These are phyloP conservation scores for Vireo altiloquus DNA, from an alignment of 2,113 vertebrate genomes.

Conservation along the genomic window DNA sequence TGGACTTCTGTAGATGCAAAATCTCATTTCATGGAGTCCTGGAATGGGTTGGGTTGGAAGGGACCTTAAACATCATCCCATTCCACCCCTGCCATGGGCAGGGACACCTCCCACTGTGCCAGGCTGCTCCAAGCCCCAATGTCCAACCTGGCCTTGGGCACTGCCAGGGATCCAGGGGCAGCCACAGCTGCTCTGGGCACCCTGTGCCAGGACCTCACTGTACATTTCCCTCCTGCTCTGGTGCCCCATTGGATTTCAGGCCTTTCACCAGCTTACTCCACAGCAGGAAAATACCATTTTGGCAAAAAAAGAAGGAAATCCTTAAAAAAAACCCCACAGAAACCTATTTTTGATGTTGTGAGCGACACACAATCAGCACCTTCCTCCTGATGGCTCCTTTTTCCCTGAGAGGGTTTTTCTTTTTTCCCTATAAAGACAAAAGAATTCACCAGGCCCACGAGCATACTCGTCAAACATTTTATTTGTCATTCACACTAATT, in stretches of 20 bases:
- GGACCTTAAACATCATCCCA: rapidly evolving
- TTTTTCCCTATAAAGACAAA: background rate
- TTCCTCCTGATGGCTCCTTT: background rate
- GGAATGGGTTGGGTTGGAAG: background rate
- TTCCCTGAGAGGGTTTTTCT: background rate
- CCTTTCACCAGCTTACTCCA: background rate
- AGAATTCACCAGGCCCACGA: background rate
- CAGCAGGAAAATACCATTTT: background rate
- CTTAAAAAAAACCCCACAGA: rapidly evolving
- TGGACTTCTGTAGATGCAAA: background rate
- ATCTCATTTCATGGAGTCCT: background rate
- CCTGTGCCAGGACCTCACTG: background rate
- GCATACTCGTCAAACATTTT: conserved; percentile 67
- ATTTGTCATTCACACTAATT: conserved; percentile 73
- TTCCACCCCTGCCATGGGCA: background rate
- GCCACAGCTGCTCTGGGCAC: background rate
- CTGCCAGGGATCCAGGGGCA: background rate
- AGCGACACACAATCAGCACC: rapidly evolving
- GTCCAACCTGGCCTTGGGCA: background rate
- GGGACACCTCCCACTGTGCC: background rate
- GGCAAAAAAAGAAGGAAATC: background rate
- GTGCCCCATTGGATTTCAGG: background rate
- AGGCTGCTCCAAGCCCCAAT: background rate
- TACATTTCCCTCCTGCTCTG: background rate
- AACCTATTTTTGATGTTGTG: background rate